Evolutionary conservation across 2,888 invertebrate species (phyloP).

Genomic region (Tolmerus cingulatus): DNA sequence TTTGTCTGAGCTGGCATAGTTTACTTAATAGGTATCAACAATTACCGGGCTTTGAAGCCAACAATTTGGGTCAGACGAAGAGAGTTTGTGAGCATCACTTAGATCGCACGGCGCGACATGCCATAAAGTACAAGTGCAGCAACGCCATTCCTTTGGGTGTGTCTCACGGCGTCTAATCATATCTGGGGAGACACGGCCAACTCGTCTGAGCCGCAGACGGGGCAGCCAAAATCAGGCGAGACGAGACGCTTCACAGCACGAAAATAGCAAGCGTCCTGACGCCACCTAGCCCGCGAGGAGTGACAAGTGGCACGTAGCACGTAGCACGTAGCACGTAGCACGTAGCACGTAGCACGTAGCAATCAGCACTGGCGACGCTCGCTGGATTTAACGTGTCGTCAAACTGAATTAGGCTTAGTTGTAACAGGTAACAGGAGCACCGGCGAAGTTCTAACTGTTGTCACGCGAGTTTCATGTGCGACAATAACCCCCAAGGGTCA

Average conservation of each 20-base stretch:
- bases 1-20: too few relatives aligned
- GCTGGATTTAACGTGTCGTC: neutral
- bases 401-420: neutral
- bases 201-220: neutral
- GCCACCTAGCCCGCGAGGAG: neutral
- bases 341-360: neutral
- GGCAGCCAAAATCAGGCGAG: neutral
- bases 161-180: neutral
- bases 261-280: neutral
- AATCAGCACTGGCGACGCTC: neutral
- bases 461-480: neutral
- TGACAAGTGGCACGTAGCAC: neutral
- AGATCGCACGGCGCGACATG: neutral
- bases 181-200: neutral
- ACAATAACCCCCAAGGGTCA: constrained; percentile 8
- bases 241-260: neutral
- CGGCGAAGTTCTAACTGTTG: neutral
- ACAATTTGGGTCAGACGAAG: too few relatives aligned
- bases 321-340: neutral
- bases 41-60: neutral
- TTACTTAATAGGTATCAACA: neutral
- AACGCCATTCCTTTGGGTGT: neutral
- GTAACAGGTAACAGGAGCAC: neutral
- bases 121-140: neutral
- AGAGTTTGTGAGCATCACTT: neutral